Evolutionary conservation across 2,113 vertebrate genomes (phyloP).

Genomic region (Epinephelus lanceolatus): DNA sequence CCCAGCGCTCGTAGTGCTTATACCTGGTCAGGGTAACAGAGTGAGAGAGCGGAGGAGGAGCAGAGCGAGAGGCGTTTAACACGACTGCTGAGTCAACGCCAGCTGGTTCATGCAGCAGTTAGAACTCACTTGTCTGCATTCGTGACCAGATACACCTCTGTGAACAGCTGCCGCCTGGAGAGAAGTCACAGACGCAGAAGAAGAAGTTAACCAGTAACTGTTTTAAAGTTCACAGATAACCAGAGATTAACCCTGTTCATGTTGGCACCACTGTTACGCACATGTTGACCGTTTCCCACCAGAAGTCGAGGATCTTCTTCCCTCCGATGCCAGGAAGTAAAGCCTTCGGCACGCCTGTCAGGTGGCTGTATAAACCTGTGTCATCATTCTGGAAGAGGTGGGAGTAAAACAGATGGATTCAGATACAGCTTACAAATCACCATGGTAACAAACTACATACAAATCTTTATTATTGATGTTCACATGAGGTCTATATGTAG

Average conservation of each 20-base stretch:
- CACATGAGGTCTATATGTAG: neutral
- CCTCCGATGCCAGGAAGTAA: slow-evolving; percentile 87
- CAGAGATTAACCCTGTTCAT: neutral
- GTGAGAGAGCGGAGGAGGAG: neutral
- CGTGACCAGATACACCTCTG: slow-evolving; percentile 87
- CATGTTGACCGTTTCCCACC: slow-evolving; percentile 89
- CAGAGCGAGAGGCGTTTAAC: neutral
- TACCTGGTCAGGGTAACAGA: slow-evolving; percentile 72
- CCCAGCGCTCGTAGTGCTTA: slow-evolving; percentile 89
- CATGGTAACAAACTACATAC: neutral
- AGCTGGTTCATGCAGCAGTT: neutral
- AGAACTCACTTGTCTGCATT: slow-evolving; percentile 88
- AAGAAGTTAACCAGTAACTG: neutral
- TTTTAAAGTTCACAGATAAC: neutral
- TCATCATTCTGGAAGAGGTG: slow-evolving; percentile 81
- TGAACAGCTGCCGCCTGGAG: slow-evolving; percentile 87
- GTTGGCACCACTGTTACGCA: slow-evolving; percentile 62
- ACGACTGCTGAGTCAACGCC: neutral
- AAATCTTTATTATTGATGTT: neutral
- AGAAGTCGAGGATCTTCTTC: slow-evolving; percentile 89
- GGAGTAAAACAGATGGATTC: neutral
- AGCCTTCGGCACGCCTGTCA: slow-evolving; percentile 86
- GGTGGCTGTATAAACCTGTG: slow-evolving; percentile 83
- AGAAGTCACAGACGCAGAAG: neutral
- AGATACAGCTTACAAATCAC: neutral